phyloP scores from a whole-genome alignment of 2,888 invertebrate genomes.

The Lucinisca nassula region DNA sequence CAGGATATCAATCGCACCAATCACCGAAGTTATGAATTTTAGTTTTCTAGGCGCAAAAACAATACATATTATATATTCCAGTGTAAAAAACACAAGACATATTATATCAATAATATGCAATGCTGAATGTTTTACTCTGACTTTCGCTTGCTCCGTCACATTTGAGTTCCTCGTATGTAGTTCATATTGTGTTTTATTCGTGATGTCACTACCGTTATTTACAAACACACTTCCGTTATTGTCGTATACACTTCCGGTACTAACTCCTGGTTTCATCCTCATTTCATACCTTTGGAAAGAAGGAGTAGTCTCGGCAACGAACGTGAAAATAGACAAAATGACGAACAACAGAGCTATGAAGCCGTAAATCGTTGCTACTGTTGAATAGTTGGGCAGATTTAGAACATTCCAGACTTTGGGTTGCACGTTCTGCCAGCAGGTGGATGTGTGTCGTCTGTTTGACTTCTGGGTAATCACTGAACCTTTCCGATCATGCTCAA shows the following conservation, averaged over 20 bases:
- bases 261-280: background rate
- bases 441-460: background rate
- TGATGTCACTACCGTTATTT: background rate
- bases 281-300: slow-evolving; percentile 52
- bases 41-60: slow-evolving; percentile 59
- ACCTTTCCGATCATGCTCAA: slow-evolving; percentile 74
- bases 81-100: slow-evolving; percentile 67
- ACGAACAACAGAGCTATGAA: slow-evolving; percentile 70
- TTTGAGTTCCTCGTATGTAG: background rate
- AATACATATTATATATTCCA: slow-evolving; percentile 65
- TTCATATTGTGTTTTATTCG: background rate
- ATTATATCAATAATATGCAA: slow-evolving; percentile 63
- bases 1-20: slow-evolving; percentile 71
- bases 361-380: slow-evolving; percentile 72
- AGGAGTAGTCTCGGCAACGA: slow-evolving; percentile 71
- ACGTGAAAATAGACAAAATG: slow-evolving; percentile 71
- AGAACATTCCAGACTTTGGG: slow-evolving; percentile 73
- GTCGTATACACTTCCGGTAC: too few relatives aligned
- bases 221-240: background rate
- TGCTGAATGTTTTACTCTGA: slow-evolving; percentile 62
- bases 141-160: background rate
- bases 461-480: slow-evolving; percentile 24
- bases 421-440: slow-evolving; percentile 53
- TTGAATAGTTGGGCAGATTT: slow-evolving; percentile 74
- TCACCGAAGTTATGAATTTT: slow-evolving; percentile 52